These are phyloP conservation scores for Drosophila cognata DNA, from an alignment of 2,888 invertebrate genomes.

Conservation along the genomic window DNA sequence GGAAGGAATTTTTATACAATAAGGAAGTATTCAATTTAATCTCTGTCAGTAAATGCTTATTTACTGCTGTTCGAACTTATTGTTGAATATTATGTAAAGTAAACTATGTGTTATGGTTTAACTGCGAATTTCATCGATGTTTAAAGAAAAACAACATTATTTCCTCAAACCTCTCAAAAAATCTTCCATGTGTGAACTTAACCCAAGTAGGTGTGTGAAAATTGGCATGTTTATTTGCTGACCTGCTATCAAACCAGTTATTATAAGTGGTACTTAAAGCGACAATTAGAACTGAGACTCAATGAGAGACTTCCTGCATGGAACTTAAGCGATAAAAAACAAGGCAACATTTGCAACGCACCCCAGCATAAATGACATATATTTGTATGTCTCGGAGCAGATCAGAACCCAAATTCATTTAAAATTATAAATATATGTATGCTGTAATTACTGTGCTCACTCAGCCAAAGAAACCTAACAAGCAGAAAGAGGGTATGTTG, in stretches of 20 bases:
- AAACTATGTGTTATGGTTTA: neutral
- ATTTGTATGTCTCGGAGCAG: conserved; percentile 12
- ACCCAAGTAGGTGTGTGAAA: conserved; percentile 3
- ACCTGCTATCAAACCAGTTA: neutral
- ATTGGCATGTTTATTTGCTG: neutral
- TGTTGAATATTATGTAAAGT: neutral
- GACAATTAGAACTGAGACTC: conserved; percentile 31
- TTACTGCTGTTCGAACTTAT: neutral
- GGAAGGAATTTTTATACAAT: no score
- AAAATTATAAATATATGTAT: conserved; percentile 29
- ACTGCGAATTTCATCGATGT: neutral
- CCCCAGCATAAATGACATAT: conserved; percentile 43
- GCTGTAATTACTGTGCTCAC: conserved; percentile 27
- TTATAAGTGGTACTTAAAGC: conserved; percentile 8
- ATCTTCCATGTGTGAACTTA: conserved; percentile 14
- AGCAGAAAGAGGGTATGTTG: conserved; percentile 23
- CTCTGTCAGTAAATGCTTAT: neutral
- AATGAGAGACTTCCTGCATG: conserved; percentile 46
- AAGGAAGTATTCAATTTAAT: neutral
- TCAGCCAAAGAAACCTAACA: conserved; percentile 39
- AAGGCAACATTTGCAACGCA: conserved; percentile 31
- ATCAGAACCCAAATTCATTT: conserved; percentile 30
- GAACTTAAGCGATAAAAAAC: conserved; percentile 6
- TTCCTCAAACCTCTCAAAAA: neutral
- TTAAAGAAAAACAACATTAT: neutral